A percentile compares a stretch with the other conserved stretches of the same genome.
These are phyloP conservation scores for Muscina levida DNA, from an alignment of 2,888 invertebrate species.

Conservation along the genomic window DNA sequence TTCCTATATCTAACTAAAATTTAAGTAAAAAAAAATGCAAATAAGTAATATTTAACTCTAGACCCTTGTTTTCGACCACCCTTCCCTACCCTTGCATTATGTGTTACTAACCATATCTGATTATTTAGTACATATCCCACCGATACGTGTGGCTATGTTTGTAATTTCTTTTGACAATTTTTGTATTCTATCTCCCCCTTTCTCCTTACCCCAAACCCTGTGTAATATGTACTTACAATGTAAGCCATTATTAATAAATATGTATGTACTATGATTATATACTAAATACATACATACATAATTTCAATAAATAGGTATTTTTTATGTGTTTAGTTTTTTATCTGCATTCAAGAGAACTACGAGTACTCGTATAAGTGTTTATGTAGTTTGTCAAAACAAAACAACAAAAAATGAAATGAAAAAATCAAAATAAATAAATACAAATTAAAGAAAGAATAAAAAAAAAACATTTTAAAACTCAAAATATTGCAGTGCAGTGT, in stretches of 20 bases:
- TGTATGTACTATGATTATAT: neutral
- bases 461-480: constrained; percentile 30
- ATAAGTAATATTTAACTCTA: neutral
- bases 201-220: no score
- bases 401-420: constrained; percentile 22
- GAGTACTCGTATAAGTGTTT: constrained; percentile 38
- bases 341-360: constrained; percentile 23
- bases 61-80: neutral
- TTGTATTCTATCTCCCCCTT: no score
- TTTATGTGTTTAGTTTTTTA: constrained; percentile 38
- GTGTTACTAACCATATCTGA: no score
- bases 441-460: no score
- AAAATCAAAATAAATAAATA: constrained; percentile 5
- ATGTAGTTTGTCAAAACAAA: constrained; percentile 48
- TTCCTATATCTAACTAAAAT: no score
- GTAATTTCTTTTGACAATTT: no score
- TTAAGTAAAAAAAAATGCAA: neutral
- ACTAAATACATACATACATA: constrained; percentile 36
- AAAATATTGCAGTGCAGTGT: neutral
- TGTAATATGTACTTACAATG: constrained; percentile 64
- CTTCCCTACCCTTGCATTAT: no score
- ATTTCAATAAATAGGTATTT: constrained; percentile 43
- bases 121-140: no score
- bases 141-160: neutral
- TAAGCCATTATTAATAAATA: constrained; percentile 49